Conservation (phyloP, 2,888 invertebrate species). For the Andrena haemorrhoa region DNA sequence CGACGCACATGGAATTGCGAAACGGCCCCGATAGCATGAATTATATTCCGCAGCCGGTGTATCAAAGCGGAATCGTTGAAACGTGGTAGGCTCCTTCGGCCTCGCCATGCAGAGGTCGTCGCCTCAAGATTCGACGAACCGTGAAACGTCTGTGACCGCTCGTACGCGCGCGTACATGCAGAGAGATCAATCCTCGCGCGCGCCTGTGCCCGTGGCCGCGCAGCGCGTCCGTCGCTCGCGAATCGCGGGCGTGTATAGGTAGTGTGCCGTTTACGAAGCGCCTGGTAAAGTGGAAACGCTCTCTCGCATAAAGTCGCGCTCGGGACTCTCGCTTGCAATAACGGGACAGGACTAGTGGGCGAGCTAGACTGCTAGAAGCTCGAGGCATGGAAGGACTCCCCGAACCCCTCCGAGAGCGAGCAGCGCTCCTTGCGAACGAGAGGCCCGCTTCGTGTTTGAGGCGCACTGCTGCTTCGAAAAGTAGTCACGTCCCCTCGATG, state of each 20-base stretch:
- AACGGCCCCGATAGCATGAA: no score
- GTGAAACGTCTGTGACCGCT: constrained; percentile 59
- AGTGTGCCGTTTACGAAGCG: constrained; percentile 25
- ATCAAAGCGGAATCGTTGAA: constrained; percentile 57
- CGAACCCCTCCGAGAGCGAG: no score
- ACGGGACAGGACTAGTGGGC: constrained; percentile 37
- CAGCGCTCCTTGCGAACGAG: not conserved
- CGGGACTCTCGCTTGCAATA: constrained; percentile 43
- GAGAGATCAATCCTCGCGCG: constrained; percentile 17
- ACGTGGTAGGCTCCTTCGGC: constrained; percentile 48
- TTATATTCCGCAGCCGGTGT: no score
- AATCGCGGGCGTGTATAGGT: constrained; percentile 28
- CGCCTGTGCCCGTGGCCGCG: not conserved
- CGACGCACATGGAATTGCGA: no score
- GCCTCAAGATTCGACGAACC: constrained; percentile 75
- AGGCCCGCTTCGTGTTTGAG: not conserved
- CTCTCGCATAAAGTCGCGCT: constrained; percentile 60
- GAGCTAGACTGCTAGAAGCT: not conserved
- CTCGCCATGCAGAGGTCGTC: constrained; percentile 58
- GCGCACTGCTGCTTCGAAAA: constrained; percentile 20
- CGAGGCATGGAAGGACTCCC: no score
- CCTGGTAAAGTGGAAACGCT: constrained; percentile 58
- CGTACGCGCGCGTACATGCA: constrained; percentile 13
- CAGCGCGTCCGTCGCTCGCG: constrained; percentile 12
- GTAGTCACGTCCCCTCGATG: constrained; percentile 24